Evolutionary conservation across 2,797 vertebrate genomes (phyloP), one percentile per base, ranked within the genome.

Genomic region (Buceros bicornis): DNA sequence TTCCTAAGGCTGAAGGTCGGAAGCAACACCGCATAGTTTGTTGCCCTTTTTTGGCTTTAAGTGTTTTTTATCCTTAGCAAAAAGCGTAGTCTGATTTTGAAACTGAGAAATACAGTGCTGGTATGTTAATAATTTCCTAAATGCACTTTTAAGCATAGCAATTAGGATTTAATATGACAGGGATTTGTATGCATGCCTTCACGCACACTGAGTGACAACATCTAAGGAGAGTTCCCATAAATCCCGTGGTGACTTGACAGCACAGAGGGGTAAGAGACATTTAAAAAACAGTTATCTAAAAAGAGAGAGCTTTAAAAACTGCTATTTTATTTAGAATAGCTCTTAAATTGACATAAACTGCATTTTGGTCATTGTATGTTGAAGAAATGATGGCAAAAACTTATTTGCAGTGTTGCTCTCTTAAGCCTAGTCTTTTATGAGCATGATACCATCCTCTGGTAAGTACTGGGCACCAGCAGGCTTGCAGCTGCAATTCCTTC

Each of bases 371-470:
- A 10, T 6, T 66, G 8, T 35, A 11, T 24, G 4, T 57, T 83
- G 60, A 88, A 91, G 22, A 81, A 91, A 47, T 42, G 1, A 53
- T 60, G 14, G 15, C 1, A 66, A 87, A 85, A 77, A 72, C 40
- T 13, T 4, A 43, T 56, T 85, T 66, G 29, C 24, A 10, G 20
- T 43, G 13, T 47, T 91, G 70, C 20, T 86, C 7, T 81, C 14
- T 6, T 57, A 60, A 82, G 2, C 69, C 42, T 50, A 18, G 8
- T 91, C 95, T 92, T 98, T 97, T 95, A 97, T 85, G 87, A 97
- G 95, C 94, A 92, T 84, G 95, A 96, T 96, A 26, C 85, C 97
- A 98, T 96, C 90, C 82, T 94, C 16, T 97, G 97, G 97, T 97
- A 98, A 97, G 97, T 96, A 94, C 76, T 31, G 24, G 50, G 64